Base-by-base conservation (phyloP, 2,888 invertebrate species). In the Patella depressa region DNA sequence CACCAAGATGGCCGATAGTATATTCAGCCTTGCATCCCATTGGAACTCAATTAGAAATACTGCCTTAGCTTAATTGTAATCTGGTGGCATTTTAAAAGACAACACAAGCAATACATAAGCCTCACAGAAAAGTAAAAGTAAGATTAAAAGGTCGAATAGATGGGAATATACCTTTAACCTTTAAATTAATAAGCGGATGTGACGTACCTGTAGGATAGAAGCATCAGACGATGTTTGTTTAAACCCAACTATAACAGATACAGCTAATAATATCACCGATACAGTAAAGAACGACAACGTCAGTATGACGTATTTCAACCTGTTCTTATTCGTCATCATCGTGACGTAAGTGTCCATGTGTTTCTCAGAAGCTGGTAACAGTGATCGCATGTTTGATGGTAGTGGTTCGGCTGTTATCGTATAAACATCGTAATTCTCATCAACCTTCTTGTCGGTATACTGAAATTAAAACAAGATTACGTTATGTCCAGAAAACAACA, bases 341-440 rank as follows among this genome's bases (percentile, higher is more conserved):
- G 72, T 65, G 72, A 78, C 24, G 4, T 74, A 53, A 19, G 74
- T 74, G 7, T 78, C 71, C 72, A 78, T 74, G 24, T 78, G 72
- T 54, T 59, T 59, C 53, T 74, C 72, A 54, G 74, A 74, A 2
- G 65, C 59, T 11, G 78, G 78, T 7, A 78, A 54, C 15, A 78
- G 65, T 53, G 74, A 74, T 72, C 78, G 74, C 78, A 78, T 78
- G 69, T 78, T 74, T 53, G 78, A 72, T 7, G 78, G 78, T 11
- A 78, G 19, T 3, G 78, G 75, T 53, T 75, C 75, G 4, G 74
- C 74, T 5, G 78, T 78, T 54, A 78, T 78, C n/a, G 78, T 78
- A 54, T 78, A 78, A 57, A 78, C 53, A 17, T 73, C 77, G 24
- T 53, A 24, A 72, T 24, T 69, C 19, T 55, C 45, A 7, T 45